These are phyloP conservation scores for Amphiprion clarkii DNA, from an alignment of 2,797 vertebrate genomes.

Conservation along the genomic window DNA sequence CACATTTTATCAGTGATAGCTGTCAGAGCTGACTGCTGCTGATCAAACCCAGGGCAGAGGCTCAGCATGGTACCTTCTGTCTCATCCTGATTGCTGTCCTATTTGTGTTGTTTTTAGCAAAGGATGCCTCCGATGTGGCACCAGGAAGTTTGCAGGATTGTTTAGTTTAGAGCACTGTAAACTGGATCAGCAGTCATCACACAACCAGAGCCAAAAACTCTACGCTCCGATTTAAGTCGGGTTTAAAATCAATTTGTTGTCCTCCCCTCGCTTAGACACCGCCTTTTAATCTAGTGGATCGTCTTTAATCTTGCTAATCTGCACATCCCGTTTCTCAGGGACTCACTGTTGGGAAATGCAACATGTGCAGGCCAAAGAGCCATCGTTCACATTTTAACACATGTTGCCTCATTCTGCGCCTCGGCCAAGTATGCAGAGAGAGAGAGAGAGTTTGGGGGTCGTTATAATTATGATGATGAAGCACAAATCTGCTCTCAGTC, in stretches of 20 bases:
- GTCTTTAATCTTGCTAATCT: slow-evolving; percentile 64
- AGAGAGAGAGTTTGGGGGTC: slow-evolving; percentile 26
- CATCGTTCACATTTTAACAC: slow-evolving; percentile 61
- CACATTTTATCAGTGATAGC: slow-evolving; percentile 46
- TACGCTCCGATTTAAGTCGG: slow-evolving; percentile 8
- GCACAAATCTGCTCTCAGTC: slow-evolving; percentile 52
- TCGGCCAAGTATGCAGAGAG: slow-evolving; percentile 45
- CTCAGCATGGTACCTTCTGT: slow-evolving; percentile 50
- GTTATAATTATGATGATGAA: slow-evolving; percentile 69
- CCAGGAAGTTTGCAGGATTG: slow-evolving; percentile 52
- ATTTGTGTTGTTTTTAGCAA: slow-evolving; percentile 51
- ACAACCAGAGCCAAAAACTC: slow-evolving; percentile 43
- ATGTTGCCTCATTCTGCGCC: slow-evolving; percentile 50
- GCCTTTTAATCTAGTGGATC: slow-evolving; percentile 47
- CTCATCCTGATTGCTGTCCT: slow-evolving; percentile 60
- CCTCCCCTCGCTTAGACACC: slow-evolving; percentile 38
- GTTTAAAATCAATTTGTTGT: slow-evolving; percentile 60
- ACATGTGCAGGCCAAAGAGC: slow-evolving; percentile 44
- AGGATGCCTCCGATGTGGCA: slow-evolving; percentile 37
- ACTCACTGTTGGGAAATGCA: slow-evolving; percentile 56
- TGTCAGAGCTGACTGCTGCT: slow-evolving; percentile 45
- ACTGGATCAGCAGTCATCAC: slow-evolving; percentile 48
- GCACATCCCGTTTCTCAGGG: slow-evolving; percentile 66
- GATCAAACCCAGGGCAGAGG: slow-evolving; percentile 55
- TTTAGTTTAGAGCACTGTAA: slow-evolving; percentile 45